Conservation (phyloP, 2,797 vertebrate genomes). For the Setipinna tenuifilis region DNA sequence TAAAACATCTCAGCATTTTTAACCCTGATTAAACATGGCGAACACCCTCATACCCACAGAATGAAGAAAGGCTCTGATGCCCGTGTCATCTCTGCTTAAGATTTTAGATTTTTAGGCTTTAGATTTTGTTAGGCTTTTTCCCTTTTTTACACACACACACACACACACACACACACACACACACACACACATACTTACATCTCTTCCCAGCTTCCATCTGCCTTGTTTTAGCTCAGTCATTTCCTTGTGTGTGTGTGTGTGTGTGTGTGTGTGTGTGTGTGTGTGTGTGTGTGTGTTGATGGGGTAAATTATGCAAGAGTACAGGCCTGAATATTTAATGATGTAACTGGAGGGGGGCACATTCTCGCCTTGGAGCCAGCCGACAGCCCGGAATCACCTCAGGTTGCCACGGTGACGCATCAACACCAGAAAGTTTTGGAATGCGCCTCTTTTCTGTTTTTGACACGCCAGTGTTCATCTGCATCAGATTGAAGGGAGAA, state of each 20-base stretch:
- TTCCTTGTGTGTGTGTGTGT: slow-evolving; percentile 36
- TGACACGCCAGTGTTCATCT: slow-evolving; percentile 1
- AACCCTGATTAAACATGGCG: not conserved
- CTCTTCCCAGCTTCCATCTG: slow-evolving; percentile 7
- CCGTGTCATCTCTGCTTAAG: no score
- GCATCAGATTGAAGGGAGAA: not conserved
- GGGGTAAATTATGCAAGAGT: slow-evolving; percentile 77
- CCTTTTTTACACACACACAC: slow-evolving; percentile 22
- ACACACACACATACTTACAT: not conserved
- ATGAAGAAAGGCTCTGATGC: no score
- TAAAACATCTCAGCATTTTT: not conserved
- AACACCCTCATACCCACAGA: not conserved
- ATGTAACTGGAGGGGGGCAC: slow-evolving; percentile 72
- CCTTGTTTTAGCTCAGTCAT: slow-evolving; percentile 49
- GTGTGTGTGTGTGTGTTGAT: slow-evolving; percentile 56
- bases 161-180: not conserved
- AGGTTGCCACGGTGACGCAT: slow-evolving; percentile 36
- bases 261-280: no score
- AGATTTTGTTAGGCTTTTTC: slow-evolving; percentile 30
- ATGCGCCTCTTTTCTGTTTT: slow-evolving; percentile 20
- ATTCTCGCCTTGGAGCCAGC: slow-evolving; percentile 58
- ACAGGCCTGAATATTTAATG: slow-evolving; percentile 74
- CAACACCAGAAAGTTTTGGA: slow-evolving; percentile 50
- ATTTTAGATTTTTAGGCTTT: no score
- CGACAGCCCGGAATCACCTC: slow-evolving; percentile 55